phyloP scores from a whole-genome alignment of 2,113 vertebrate species.

The Panthera uncia region DNA sequence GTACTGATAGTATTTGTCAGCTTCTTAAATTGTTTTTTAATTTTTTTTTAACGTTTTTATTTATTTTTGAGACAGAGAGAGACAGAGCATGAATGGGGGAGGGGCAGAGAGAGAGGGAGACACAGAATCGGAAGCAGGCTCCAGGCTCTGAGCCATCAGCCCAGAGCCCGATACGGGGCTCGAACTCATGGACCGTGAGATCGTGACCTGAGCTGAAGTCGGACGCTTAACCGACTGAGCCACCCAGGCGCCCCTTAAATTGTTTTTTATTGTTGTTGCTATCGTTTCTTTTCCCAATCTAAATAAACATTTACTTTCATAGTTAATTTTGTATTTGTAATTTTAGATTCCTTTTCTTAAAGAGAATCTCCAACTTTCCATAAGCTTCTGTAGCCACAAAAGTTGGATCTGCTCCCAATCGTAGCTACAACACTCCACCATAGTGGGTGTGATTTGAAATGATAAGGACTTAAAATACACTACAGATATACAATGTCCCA shows the following conservation, averaged over 20 bases:
- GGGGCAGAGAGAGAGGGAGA: too few relatives aligned
- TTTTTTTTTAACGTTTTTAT: too few relatives aligned
- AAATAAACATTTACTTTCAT: not conserved
- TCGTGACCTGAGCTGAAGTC: too few relatives aligned
- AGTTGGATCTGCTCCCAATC: not conserved
- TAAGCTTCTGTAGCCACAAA: not conserved
- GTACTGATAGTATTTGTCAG: not conserved
- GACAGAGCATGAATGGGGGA: too few relatives aligned
- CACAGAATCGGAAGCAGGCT: too few relatives aligned
- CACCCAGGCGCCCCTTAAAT: too few relatives aligned
- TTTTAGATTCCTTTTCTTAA: not conserved
- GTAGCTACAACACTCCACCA: not conserved
- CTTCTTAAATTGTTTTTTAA: not conserved
- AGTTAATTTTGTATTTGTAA: not conserved
- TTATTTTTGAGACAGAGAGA: too few relatives aligned
- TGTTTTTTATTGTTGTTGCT: not conserved
- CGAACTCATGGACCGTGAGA: too few relatives aligned
- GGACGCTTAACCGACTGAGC: too few relatives aligned
- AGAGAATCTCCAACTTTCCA: not conserved
- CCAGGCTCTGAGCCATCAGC: too few relatives aligned
- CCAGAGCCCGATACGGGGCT: too few relatives aligned
- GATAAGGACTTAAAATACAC: not conserved
- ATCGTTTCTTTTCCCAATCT: not conserved
- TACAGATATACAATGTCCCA: not conserved
- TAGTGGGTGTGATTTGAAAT: not conserved